Conservation (phyloP, 2,888 invertebrate species). For the Cylindroiulus punctatus region DNA sequence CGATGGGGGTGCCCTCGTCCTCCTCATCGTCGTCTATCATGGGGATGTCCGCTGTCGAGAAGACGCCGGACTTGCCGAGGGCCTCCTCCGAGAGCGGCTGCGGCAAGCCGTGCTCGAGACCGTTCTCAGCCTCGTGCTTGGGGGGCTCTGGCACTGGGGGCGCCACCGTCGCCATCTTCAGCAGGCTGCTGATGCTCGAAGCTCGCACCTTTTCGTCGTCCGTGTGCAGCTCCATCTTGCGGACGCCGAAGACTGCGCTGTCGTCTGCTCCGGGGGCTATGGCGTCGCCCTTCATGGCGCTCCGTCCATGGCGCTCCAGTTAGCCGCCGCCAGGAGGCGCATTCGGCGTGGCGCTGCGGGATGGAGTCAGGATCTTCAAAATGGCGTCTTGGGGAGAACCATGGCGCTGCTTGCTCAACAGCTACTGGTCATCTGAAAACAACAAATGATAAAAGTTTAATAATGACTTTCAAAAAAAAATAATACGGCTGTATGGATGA, state of each 20-base stretch:
- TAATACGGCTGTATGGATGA: not conserved
- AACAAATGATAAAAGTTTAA: not conserved
- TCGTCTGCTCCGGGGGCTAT: constrained; percentile 10
- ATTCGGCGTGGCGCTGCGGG: not conserved
- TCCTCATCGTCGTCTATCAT: constrained; percentile 52
- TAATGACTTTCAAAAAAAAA: not conserved
- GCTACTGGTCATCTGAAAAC: not conserved
- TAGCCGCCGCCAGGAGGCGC: not conserved
- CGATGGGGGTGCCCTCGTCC: constrained; percentile 22
- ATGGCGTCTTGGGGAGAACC: not conserved
- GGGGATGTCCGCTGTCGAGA: constrained; percentile 1
- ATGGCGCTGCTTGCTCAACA: not conserved
- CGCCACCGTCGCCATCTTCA: not conserved
- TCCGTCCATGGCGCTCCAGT: not conserved
- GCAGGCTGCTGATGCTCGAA: not conserved
- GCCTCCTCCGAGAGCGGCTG: constrained; percentile 44
- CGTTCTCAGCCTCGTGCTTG: not conserved
- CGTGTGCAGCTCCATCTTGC: constrained; percentile 52
- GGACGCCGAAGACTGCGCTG: not conserved
- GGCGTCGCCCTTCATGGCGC: constrained; percentile 47
- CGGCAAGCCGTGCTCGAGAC: not conserved
- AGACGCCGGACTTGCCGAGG: constrained; percentile 25
- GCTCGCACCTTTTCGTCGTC: constrained; percentile 52
- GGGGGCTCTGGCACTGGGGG: not conserved
- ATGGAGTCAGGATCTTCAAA: not conserved